These are phyloP conservation scores for Myrmecobius fasciatus DNA, from an alignment of 2,113 vertebrate genomes.

Conservation along the genomic window DNA sequence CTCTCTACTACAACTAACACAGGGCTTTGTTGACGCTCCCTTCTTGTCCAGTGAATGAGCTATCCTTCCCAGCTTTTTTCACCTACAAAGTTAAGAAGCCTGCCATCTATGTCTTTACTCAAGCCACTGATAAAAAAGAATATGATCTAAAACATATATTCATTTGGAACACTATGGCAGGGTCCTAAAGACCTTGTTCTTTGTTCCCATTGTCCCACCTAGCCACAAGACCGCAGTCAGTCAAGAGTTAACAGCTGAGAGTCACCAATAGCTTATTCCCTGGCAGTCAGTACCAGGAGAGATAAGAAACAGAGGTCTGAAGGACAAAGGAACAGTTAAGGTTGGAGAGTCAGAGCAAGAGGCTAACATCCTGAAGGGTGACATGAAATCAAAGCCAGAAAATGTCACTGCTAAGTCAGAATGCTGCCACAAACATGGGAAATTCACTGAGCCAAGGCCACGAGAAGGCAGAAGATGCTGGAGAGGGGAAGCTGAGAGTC, in stretches of 20 bases:
- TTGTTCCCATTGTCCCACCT: neutral
- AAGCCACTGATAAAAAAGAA: neutral
- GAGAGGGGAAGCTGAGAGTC: neutral
- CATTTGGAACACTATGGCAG: neutral
- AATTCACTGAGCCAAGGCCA: neutral
- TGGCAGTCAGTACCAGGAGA: neutral
- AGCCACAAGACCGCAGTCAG: too few relatives aligned
- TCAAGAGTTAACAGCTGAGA: neutral
- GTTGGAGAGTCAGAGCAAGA: neutral
- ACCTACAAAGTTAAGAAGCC: neutral
- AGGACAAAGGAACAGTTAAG: neutral
- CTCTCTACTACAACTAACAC: neutral
- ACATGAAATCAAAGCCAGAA: neutral
- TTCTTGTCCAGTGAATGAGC: neutral
- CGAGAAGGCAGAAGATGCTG: neutral
- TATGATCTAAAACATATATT: neutral
- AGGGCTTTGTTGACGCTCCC: neutral
- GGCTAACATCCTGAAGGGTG: neutral
- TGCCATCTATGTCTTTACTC: neutral
- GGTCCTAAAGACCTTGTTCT: neutral
- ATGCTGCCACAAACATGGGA: neutral
- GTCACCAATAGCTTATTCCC: neutral
- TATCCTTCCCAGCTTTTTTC: neutral
- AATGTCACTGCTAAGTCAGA: neutral
- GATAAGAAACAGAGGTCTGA: neutral